Base-by-base conservation (phyloP, 2,113 vertebrate genomes). In the Lagopus leucura region DNA sequence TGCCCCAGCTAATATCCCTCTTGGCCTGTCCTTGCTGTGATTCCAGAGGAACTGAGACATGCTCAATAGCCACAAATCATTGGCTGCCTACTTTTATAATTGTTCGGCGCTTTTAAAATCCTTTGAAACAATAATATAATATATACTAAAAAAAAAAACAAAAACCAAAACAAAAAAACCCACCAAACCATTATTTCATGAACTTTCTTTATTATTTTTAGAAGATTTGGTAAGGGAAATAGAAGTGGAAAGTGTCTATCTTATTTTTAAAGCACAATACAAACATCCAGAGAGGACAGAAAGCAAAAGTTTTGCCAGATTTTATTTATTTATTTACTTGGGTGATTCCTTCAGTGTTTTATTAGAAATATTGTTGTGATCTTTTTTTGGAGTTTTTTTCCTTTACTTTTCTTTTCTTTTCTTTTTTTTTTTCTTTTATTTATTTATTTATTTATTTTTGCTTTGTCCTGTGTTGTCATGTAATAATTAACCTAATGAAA, bases 401-500 rank as follows among this genome's bases (percentile, higher is more conserved):
- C n/a, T n/a, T n/a, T n/a, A n/a, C n/a, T n/a, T 43, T 17, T 57
- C 22, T 2, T n/a, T 42, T 2, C 5, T 93, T 87, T 82, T 79
- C 71, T 75, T 64, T 58, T 40, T 42, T 32, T 24, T 17, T 43
- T 17, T 61, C 24, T 2, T n/a, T 42, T 5, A 14, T 94, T 87
- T 82, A 76, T 78, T 75, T 64, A 54, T n/a, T 38, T 21, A 14
- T 45, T 27, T 13, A 2, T 21, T 17, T 61, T n/a, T 3, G 38
- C 94, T 86, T 83, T 80, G 89, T 95, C 70, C 63, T 94, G 16
- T 89, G 91, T 97, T 94, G 88, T 96, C 48, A 2, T 95, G 95
- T 98, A 94, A 93, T 97, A 97, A 97, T 96, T 98, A 97, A 97
- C 96, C 79, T 92, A 57, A 67, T 81, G 66, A 88, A 94, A 93